A percentile compares a stretch with the other conserved stretches of the same genome.
Conservation (phyloP, 2,113 vertebrate genomes). For the Stigmatopora argus region DNA sequence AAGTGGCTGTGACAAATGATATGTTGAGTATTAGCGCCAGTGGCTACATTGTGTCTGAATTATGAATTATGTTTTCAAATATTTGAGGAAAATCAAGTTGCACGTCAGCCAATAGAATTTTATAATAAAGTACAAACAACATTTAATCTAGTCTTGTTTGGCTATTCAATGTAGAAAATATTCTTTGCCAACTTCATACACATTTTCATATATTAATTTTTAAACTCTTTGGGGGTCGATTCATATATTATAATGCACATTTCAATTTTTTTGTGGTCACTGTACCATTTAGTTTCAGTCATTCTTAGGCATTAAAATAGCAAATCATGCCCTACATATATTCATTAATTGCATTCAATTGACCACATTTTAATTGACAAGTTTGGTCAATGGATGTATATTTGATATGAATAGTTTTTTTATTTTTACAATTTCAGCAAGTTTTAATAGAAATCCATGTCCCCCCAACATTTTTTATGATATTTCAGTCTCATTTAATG, state of each 20-base stretch:
- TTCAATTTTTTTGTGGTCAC: neutral
- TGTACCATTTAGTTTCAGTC: neutral
- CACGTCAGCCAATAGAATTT: neutral
- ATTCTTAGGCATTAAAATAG: neutral
- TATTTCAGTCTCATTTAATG: neutral
- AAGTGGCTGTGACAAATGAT: slow-evolving; percentile 26
- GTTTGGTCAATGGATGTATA: neutral
- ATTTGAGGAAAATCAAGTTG: neutral
- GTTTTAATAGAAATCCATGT: neutral
- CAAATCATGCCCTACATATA: neutral
- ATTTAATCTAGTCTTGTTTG: neutral
- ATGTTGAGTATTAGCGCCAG: neutral
- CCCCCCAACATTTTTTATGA: neutral
- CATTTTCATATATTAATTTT: neutral
- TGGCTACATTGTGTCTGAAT: neutral
- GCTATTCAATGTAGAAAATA: too few species aligned
- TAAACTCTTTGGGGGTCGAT: neutral
- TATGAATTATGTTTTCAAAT: neutral
- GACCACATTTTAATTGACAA: neutral
- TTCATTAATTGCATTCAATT: neutral
- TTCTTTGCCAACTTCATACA: neutral
- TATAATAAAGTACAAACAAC: neutral
- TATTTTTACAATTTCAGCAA: neutral
- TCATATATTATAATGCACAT: neutral
- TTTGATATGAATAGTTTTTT: neutral